Conservation (phyloP, 2,888 invertebrate species). For the Xanthia togata region DNA sequence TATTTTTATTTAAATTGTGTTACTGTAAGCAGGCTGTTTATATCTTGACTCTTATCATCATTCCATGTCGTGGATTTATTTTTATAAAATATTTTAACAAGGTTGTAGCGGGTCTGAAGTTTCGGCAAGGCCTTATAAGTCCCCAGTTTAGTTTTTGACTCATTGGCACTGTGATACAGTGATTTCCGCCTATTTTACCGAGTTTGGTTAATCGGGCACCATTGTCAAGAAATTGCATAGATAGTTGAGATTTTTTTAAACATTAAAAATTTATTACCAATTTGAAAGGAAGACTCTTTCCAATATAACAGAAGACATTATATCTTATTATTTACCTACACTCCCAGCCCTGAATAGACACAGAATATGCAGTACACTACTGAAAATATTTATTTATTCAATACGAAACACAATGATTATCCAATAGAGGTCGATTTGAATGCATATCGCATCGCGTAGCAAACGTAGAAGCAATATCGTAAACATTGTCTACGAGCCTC, state of each 20-base stretch:
- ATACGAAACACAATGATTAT: slow-evolving; percentile 18
- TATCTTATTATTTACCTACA: background rate
- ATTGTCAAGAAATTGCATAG: background rate
- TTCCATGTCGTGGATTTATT: background rate
- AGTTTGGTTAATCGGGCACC: background rate
- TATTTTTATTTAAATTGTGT: background rate
- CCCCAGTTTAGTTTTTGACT: background rate
- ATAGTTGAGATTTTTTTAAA: background rate
- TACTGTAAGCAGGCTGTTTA: background rate
- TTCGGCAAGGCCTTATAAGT: too few species aligned
- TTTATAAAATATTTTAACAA: background rate
- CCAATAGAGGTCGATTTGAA: slow-evolving; percentile 16
- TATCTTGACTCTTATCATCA: background rate
- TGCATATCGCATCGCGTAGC: slow-evolving; percentile 29
- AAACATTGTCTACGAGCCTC: slow-evolving; percentile 44
- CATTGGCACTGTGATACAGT: too few species aligned
- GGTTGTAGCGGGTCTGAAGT: background rate
- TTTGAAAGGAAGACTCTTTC: background rate
- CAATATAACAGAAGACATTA: background rate
- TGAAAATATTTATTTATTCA: background rate
- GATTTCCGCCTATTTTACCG: background rate
- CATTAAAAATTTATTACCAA: background rate
- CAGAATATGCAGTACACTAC: background rate
- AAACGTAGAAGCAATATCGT: slow-evolving; percentile 46
- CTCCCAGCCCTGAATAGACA: background rate